Base-by-base conservation (phyloP, 2,888 invertebrate species). In the Eustalomyia histrio region DNA sequence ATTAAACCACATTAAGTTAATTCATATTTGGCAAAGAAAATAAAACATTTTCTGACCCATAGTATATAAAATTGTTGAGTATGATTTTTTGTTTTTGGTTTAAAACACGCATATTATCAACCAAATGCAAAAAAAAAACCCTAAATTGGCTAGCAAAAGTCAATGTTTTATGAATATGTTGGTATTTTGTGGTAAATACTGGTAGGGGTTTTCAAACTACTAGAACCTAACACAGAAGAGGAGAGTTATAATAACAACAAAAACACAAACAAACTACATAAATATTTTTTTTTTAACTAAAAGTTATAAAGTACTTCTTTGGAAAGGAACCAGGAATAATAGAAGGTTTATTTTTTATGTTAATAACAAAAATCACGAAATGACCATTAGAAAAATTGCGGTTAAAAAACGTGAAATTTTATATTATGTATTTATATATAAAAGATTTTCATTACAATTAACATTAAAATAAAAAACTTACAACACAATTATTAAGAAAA, bases 331-430 rank as follows among this genome's bases (percentile, higher is more conserved):
- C 35, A 53, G 24, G 67, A 71, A 76, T 52, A 47, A 53, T 39
- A 55, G n/a, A 50, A 39, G 4, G n/a, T 39, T 60, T 61, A 61
- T 69, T 76, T 76, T 82, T 73, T 71, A 63, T 69, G 84, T 86
- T 88, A 88, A 89, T 88, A 88, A 88, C 89, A 85, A 80, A 84
- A 83, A 87, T 86, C 88, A 88, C 88, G 88, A 87, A 83, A 75
- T 64, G 76, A 60, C 79, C 80, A 85, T 84, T 84, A 87, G 82
- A 81, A 14, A 33, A 29, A 50, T 63, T n/a, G 9, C 2, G 17
- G 18, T 71, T 43, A 75, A 63, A 57, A 67, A 50, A 71, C 52
- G n/a, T 50, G 9, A 14, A 57, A 33, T n/a, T 12, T 16, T 47
- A 55, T 68, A 43, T 21, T 29, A 29, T 6, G 29, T 29, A 29